These are phyloP conservation scores for Sebastes iracundus DNA, from an alignment of 2,797 vertebrate species.

Conservation along the genomic window DNA sequence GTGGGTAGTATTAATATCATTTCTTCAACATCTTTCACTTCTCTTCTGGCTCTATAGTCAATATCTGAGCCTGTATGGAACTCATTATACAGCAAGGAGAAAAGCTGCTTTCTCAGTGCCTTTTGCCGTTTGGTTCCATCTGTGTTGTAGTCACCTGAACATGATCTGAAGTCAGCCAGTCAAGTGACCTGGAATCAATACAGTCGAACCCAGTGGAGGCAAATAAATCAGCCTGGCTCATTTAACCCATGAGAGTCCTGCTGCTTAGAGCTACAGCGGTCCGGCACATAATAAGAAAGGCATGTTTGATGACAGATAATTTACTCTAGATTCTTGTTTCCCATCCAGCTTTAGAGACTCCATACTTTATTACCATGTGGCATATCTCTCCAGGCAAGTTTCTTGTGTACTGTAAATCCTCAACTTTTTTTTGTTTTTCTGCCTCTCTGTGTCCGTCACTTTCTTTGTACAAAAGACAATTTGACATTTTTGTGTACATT, in stretches of 20 bases:
- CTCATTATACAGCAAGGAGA: constrained; percentile 55
- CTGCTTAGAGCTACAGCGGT: constrained; percentile 28
- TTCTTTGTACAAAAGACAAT: constrained; percentile 3
- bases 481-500: constrained; percentile 7
- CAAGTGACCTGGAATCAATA: constrained; percentile 80
- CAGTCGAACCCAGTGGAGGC: constrained; percentile 66
- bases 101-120: constrained; percentile 55
- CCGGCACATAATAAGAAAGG: constrained; percentile 38
- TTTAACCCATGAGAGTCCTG: constrained; percentile 65
- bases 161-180: constrained; percentile 72
- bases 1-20: constrained; percentile 57
- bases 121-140: constrained; percentile 67
- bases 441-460: background rate
- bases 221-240: constrained; percentile 71
- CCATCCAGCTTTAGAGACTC: constrained; percentile 30
- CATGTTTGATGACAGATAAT: constrained; percentile 69
- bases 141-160: constrained; percentile 78
- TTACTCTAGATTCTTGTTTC: constrained; percentile 48
- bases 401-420: constrained; percentile 27
- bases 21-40: constrained; percentile 66
- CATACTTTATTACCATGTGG: constrained; percentile 4
- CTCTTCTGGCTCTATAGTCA: constrained; percentile 42
- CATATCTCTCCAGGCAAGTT: constrained; percentile 11
- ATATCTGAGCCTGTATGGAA: constrained; percentile 63
- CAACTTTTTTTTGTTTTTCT: constrained; percentile 4